Conservation (phyloP, 1,140 invertebrate genomes). For the Bacillus rossius region DNA sequence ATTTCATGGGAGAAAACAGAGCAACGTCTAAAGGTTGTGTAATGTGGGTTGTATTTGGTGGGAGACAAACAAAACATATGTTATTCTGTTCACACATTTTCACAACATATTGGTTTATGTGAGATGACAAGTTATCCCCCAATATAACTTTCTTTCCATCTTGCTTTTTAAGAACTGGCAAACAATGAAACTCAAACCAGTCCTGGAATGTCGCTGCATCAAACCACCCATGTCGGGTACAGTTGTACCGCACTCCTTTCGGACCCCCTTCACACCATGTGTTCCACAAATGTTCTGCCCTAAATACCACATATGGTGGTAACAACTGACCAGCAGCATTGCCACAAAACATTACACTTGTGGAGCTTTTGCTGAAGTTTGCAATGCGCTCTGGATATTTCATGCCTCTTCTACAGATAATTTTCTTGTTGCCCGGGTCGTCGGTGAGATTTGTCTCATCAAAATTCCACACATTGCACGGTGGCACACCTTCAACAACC, state of each 20-base stretch:
- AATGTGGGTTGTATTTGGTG: too few relatives aligned
- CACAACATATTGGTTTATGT: too few relatives aligned
- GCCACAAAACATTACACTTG: conserved; percentile 36
- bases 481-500: conserved; percentile 23
- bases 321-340: conserved; percentile 27
- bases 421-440: conserved; percentile 34
- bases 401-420: conserved; percentile 26
- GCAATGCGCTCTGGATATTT: conserved; percentile 36
- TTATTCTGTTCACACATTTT: too few relatives aligned
- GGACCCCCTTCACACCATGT: conserved; percentile 25
- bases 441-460: conserved; percentile 42
- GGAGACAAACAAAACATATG: too few relatives aligned
- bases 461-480: conserved; percentile 34
- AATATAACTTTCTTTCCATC: conserved; percentile 26
- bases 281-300: conserved; percentile 19
- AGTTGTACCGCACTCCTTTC: conserved; percentile 21
- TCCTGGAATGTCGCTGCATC: conserved; percentile 23
- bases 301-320: conserved; percentile 26
- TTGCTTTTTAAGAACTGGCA: conserved; percentile 11
- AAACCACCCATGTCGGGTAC: conserved; percentile 27
- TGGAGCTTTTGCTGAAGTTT: conserved; percentile 34
- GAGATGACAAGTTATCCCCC: too few relatives aligned
- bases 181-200: conserved; percentile 21
- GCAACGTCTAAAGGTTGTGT: too few relatives aligned
- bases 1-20: too few relatives aligned